Evolutionary conservation across 2,888 invertebrate genomes (phyloP), one percentile per base, ranked within the genome.

Genomic region (Tenthredo distinguenda): DNA sequence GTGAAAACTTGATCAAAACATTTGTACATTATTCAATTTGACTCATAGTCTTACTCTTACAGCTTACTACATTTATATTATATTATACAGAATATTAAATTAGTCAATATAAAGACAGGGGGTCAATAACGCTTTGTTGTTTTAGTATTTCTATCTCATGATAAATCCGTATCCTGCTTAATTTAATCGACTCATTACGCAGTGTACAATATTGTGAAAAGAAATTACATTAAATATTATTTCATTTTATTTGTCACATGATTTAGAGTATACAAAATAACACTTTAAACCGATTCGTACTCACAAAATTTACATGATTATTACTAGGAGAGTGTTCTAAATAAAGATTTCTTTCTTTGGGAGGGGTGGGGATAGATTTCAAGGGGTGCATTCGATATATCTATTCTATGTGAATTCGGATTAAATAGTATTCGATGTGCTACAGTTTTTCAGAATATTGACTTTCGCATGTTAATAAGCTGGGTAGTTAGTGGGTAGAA

Each of bases 241-340:
- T 84, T 43, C 37, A 34, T 84, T 84, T 84, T 84, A 84, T 74
- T 84, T 84, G 55, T 84, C 84, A 84, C 72, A 74, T 58, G 82
- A 82, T 85, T 85, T 43, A 74, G 85, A 72, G 72, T 85, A 71
- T 85, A 85, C 58, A 82, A 58, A 83, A 58, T 83, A 85, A 85
- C 43, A 77, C 82, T 77, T 77, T 55, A 31, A 77, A 77, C 55
- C 77, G 77, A 77, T 77, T 55, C 50, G 34, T 77, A 77, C 77
- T 55, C 50, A 50, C 50, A 77, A 77, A 77, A 77, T 77, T 26
- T 77, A 77, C 77, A 77, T 34, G 31, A 34, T 77, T 55, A 77
- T 77, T 74, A 21, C n/a, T 74, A 43, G 18, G n/a, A 4, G n/a
- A 37, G 40, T 43, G 55, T 43, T 21, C 26, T 43, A 43, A 74